Base-by-base conservation (phyloP, 2,888 invertebrate genomes). In the Brachylomia viminalis region DNA sequence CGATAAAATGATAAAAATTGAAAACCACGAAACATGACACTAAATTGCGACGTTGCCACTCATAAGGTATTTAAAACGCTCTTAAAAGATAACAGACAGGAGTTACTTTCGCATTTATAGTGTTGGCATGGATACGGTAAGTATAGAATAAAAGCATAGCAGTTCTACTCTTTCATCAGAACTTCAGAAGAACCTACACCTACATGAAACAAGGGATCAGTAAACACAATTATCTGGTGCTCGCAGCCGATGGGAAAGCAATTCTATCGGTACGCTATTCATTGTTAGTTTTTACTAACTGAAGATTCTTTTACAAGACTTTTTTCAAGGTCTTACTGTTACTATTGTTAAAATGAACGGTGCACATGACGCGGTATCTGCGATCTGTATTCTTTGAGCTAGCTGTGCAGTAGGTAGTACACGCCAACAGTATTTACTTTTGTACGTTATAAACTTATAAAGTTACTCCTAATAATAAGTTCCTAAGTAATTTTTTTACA, bases 321-420 rank as follows among this genome's bases (percentile, higher is more conserved):
- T 81, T 84, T 85, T 85, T 74, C 45, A 74, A 82, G 58, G 49
- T 70, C n/a, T n/a, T 56, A 75, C 82, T 70, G 69, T 74, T 81
- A 23, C 62, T 68, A 79, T 79, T 84, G 84, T 84, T 65, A 33
- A 59, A 74, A 58, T 45, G 75, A 81, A 81, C 85, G 85, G 80
- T 68, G 62, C 52, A 33, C n/a, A 45, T 56, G 30, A 56, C 30
- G 64, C 17, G 52, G 20, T 69, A 68, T 59, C 79, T 66, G 38
- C 30, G 69, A 78, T 65, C 64, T 70, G 27, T 66, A 56, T 71
- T 70, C 67, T 64, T 52, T 15, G 10, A 27, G 58, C 58, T 52
- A 20, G 20, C 8, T 33, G 11, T n/a, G n/a, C 10, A 56, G 33
- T 56, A 17, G 42, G 42, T 42, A 42, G 10, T n/a, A n/a, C 27